Evolutionary conservation across 2,888 invertebrate genomes (phyloP), one percentile per base, ranked within the genome.

Genomic region (Blastobasis adustella): DNA sequence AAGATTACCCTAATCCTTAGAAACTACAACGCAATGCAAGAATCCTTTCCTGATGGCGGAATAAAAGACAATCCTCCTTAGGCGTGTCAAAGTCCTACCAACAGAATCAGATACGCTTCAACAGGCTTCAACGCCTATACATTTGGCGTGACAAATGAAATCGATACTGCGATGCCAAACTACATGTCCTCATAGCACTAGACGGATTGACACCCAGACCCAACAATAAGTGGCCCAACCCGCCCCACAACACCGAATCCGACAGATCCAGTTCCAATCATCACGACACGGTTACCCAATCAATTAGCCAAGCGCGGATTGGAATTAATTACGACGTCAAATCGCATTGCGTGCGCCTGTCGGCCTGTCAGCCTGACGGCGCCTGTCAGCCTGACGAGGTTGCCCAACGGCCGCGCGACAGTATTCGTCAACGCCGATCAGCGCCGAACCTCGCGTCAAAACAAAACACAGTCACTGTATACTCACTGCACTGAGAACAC

Each of bases 281-380:
- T 50, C 47, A 41, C 46, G 37, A 51, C 51, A 54, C 47, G 47
- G 50, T 68, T 68, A 56, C 65, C 49, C 54, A 66, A 69, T 59
- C 63, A 65, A 66, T 66, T 65, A 65, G 56, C 59, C 51, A 59
- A 59, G 57, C 57, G 54, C 57, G 56, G 59, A 57, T 61, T 59
- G 58, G 57, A 58, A 67, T 63, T 66, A 66, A 71, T 67, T 65
- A 62, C 65, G 63, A 60, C 65, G 68, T 68, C 69, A 61, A 60
- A 63, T 55, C 59, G 60, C 58, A 62, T 71, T 65, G 67, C 23
- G 60, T 63, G 67, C 59, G 64, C 63, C 51, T 58, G 58, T 54
- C 60, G 63, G 67, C 69, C 58, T 62, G 66, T 63, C 67, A 63
- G 37, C 48, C 52, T 55, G 53, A 61, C 66, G 62, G 52, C 49